These are phyloP conservation scores for Eunapius fragilis DNA, from an alignment of 37 sponge, comb jelly and placozoan genomes.

Conservation along the genomic window DNA sequence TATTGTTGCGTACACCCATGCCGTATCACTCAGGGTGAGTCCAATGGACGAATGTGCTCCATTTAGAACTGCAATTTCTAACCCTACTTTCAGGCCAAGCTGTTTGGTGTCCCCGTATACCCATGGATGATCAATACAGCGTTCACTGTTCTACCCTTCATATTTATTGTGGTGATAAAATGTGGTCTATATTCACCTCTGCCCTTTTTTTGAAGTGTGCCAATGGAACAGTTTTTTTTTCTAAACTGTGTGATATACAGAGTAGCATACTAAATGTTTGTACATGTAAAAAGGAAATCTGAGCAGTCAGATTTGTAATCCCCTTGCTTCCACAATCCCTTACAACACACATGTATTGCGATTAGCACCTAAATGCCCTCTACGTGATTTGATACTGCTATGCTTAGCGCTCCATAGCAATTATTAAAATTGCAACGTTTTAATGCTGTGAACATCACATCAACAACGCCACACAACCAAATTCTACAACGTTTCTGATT, in stretches of 20 bases:
- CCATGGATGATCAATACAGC: conserved; percentile 62
- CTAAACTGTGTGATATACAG: too few relatives aligned
- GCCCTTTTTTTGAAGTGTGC: not conserved
- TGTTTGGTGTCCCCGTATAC: conserved; percentile 80
- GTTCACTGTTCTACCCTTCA: not conserved
- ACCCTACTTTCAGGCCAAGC: conserved; percentile 47
- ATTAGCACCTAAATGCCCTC: too few relatives aligned
- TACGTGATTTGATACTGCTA: too few relatives aligned
- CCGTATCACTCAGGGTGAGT: conserved; percentile 51
- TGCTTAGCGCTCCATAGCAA: too few relatives aligned
- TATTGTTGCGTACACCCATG: conserved; percentile 31
- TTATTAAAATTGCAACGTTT: too few relatives aligned
- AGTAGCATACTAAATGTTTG: too few relatives aligned
- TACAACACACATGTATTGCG: not conserved
- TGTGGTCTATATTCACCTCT: not conserved
- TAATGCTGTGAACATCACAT: too few relatives aligned
- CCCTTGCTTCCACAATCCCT: too few relatives aligned
- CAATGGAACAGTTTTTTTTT: too few relatives aligned
- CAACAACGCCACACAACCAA: not conserved
- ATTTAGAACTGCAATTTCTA: too few relatives aligned
- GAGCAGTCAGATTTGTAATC: too few relatives aligned
- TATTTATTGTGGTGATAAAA: not conserved
- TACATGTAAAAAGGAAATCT: too few relatives aligned
- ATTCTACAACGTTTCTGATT: not conserved
- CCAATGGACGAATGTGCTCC: not conserved